Conservation (phyloP, 2,113 vertebrate species). For the Climacteris rufus region DNA sequence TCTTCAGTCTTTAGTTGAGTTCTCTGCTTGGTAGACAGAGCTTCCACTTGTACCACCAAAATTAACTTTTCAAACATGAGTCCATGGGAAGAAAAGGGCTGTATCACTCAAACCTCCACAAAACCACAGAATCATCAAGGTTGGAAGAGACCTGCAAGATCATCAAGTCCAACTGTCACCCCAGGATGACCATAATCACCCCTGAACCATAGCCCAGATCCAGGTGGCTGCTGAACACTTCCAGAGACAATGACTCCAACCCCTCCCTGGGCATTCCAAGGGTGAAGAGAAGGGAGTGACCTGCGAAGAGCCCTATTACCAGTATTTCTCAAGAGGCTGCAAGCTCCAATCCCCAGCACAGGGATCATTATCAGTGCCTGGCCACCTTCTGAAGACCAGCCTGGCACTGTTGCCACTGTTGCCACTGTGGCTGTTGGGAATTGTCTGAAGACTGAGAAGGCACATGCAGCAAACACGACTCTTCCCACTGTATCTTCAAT, state of each 20-base stretch:
- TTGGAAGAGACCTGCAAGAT: background rate
- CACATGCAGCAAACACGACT: background rate
- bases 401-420: rapidly evolving
- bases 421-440: background rate
- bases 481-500: background rate
- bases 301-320: background rate
- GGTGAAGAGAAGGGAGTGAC: background rate
- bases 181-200: background rate
- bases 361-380: background rate
- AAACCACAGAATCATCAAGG: background rate
- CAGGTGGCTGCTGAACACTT: background rate
- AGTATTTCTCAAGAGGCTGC: background rate
- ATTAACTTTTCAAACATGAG: background rate
- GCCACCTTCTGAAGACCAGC: background rate
- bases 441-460: background rate
- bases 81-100: background rate
- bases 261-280: background rate
- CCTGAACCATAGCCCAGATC: background rate
- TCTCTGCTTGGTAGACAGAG: background rate
- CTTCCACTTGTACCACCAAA: background rate
- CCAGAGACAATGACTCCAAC: background rate
- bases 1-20: background rate
- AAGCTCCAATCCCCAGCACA: background rate
- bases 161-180: background rate
- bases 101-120: background rate